Evolutionary conservation across 1,140 invertebrate genomes (phyloP), one percentile per base, ranked within the genome.

Genomic region (Cydia fagiglandana): DNA sequence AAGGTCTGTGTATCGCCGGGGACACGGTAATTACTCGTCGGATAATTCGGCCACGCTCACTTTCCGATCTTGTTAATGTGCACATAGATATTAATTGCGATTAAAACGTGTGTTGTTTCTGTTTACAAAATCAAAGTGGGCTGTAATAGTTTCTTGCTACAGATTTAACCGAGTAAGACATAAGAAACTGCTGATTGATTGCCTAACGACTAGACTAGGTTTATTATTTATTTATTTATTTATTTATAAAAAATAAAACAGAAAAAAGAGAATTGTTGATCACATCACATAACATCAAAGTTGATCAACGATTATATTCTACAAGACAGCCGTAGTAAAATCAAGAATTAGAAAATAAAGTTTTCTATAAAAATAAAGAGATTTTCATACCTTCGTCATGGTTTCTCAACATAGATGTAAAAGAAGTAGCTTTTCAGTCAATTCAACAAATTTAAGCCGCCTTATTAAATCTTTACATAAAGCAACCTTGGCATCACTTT

Each of bases 21-120:
- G 64, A 66, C 64, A 66, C 28, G 30, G 64, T 20, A 66, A 66
- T 66, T 66, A 66, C 64, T 61, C 20, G 56, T 61, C 17, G 64
- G 24, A 38, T 66, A 66, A 66, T 66, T 66, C 64, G 64, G 64
- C 64, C 64, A 38, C 64, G 30, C 28, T 66, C 64, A 66, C 64
- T 66, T 66, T 66, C 64, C 64, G 64, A 66, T 66, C 13, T 30
- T 38, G 15, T 34, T 66, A 66, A 34, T 66, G 64, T 34, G 64
- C 30, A 34, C 64, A 66, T 61, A 61, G 56, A 61, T 61, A 61
- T 61, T 56, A 56, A 56, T 56, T n/a, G 53, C 6, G 53, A 56
- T 17, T 56, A 7, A 17, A 56, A 56, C n/a, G n/a, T 56, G 53
- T 56, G n/a, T 17, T 56, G n/a, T 56, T 56, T 56, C 17, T 41